Evolutionary conservation across 2,888 invertebrate species (phyloP), one percentile per base, ranked within the genome.

Genomic region (Pollenia labialis): DNA sequence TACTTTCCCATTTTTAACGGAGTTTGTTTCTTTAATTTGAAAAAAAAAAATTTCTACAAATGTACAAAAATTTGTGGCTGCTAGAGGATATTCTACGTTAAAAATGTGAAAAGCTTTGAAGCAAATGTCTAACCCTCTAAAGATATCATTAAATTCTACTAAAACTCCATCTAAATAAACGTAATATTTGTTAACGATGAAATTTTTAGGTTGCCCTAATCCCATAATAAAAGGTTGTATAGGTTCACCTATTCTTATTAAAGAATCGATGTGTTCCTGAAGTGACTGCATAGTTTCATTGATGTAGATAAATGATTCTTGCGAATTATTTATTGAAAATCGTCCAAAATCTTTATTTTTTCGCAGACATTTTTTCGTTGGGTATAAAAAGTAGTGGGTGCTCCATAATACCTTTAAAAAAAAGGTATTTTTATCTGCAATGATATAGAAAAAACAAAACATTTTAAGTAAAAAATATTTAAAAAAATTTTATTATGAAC

Each of bases 401-500:
- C 62, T 10, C 62, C 44, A 62, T 7, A 42, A 42, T 42, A 62
- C 9, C 42, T 14, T 62, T 6, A 62, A 14, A 7, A 42, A n/a
- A 62, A 16, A 62, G 4, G n/a, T 12, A n/a, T 62, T 42, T 62
- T 62, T 62, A 62, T 62, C 60, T 62, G n/a, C 10, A 62, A 62
- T 18, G 18, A 18, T 18, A 18, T 18, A 18, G 18, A 18, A 18
- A 18, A 18, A n/a, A n/a, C n/a, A n/a, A 18, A 18, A 18, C 18
- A 18, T 18, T 18, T 18, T 18, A 2, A 18, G 18, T 18, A 18
- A 18, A 18, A 18, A 18, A 1, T 18, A 1, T 18, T 18, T 18
- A 18, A 18, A 18, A 18, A 18, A 18, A 18, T 18, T 18, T 18
- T 18, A 18, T 18, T 18, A 18, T 18, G 18, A 1, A 18, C 18